A percentile compares a stretch with the other conserved stretches of the same genome.
These are phyloP conservation scores for Desoria tigrina DNA, from an alignment of 2,888 invertebrate species.

Conservation along the genomic window DNA sequence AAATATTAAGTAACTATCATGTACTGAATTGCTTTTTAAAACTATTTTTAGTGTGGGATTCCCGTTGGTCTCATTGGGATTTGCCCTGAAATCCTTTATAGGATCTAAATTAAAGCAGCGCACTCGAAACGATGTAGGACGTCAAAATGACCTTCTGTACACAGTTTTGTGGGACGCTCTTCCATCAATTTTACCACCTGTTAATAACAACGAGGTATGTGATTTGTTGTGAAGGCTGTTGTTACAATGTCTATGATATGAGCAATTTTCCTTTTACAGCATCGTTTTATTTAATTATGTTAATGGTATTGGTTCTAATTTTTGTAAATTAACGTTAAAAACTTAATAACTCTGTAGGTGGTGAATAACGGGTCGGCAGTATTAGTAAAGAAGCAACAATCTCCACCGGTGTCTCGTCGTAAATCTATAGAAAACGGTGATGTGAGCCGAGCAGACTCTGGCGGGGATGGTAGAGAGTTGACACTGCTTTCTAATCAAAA, in stretches of 20 bases:
- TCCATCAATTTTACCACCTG: slow-evolving; percentile 50
- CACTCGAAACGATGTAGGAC: slow-evolving; percentile 52
- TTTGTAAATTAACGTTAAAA: too few relatives aligned
- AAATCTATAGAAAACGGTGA: slow-evolving; percentile 51
- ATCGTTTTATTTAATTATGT: background rate
- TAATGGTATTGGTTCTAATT: too few relatives aligned
- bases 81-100: slow-evolving; percentile 53
- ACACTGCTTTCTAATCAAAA: slow-evolving; percentile 40
- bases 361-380: slow-evolving; percentile 52
- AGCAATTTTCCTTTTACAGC: background rate
- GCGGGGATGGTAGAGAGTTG: slow-evolving; percentile 35
- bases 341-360: slow-evolving; percentile 40
- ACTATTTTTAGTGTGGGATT: slow-evolving; percentile 49
- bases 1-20: background rate
- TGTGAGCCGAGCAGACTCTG: slow-evolving; percentile 23
- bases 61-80: slow-evolving; percentile 54
- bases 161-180: slow-evolving; percentile 53
- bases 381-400: slow-evolving; percentile 51
- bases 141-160: slow-evolving; percentile 51
- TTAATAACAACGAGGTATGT: slow-evolving; percentile 51
- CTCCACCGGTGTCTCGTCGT: slow-evolving; percentile 46
- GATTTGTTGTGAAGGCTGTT: background rate
- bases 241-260: too few relatives aligned
- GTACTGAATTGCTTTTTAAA: background rate
- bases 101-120: slow-evolving; percentile 53